These are phyloP conservation scores for Amphimallon solstitiale DNA, from an alignment of 2,888 invertebrate species.

Conservation along the genomic window DNA sequence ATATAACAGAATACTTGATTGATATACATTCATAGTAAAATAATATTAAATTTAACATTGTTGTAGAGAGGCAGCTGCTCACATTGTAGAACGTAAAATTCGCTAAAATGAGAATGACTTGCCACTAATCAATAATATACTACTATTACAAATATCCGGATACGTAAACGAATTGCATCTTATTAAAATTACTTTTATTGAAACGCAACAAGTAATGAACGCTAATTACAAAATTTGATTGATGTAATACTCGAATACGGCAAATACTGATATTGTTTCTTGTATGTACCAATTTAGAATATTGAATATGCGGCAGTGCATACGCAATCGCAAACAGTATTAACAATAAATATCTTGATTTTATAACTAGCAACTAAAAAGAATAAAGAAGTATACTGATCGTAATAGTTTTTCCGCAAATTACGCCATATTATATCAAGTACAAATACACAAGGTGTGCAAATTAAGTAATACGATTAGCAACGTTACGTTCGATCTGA, in stretches of 20 bases:
- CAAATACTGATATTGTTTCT: background rate
- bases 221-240: conserved; percentile 15
- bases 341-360: background rate
- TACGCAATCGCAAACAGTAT: background rate
- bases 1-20: too few species aligned
- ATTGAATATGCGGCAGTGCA: background rate
- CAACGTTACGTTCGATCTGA: too few species aligned
- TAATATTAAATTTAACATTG: too few species aligned
- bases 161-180: conserved; percentile 9
- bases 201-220: conserved; percentile 1
- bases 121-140: too few species aligned
- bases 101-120: too few species aligned
- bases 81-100: too few species aligned
- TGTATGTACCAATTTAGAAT: conserved; percentile 4
- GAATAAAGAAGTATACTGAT: background rate
- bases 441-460: too few species aligned
- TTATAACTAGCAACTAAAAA: background rate
- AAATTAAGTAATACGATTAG: too few species aligned
- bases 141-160: conserved; percentile 13
- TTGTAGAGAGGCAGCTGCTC: too few species aligned
- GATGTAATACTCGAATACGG: background rate
- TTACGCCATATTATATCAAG: too few species aligned
- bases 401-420: background rate
- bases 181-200: background rate
- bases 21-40: too few species aligned